Base-by-base conservation (phyloP, 2,113 vertebrate species). In the Rutilus rutilus region DNA sequence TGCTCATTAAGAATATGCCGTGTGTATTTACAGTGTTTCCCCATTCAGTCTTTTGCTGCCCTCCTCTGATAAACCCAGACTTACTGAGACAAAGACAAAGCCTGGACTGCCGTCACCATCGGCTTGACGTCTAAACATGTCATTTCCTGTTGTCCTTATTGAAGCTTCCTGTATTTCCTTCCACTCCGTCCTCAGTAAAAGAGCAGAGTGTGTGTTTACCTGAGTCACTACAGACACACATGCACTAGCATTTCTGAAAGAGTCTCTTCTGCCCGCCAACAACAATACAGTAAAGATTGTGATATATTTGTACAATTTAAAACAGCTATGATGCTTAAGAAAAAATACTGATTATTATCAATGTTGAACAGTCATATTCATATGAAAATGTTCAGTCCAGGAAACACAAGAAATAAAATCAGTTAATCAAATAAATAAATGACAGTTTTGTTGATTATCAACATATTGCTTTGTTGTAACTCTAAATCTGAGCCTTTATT, bases 101-200 rank as follows among this genome's bases (percentile, higher is more conserved):
- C 86, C 85, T 86, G 78, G 52, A 78, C 82, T 87, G 90, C 90
- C 92, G 88, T 85, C 87, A 87, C 76, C 77, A 90, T 88, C 90
- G 91, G 82, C 50, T 62, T 74, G 36, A 78, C 86, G 88, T 92
- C 92, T 94, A 94, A 94, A 94, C 92, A 93, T 87, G 90, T 90
- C 86, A 87, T 89, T 93, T 94, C 93, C 92, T 91, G 92, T 92
- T 93, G 87, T 91, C 91, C 90, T 91, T 86, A 57, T 82, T 84
- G 82, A 30, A 82, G 88, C 85, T 91, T 92, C 86, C 88, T 85
- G 78, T 92, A 27, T 64, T 45, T 74, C 82, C 64, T 84, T 33
- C 30, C 45, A 6, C 25, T 82, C 83, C 65, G 42, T 33, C 45
- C 23, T 42, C 69, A 57, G 59, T 52, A 23, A 65, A 21, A 6